These are phyloP conservation scores for Cyprinella venusta DNA, from an alignment of 2,797 vertebrate species.

Conservation along the genomic window DNA sequence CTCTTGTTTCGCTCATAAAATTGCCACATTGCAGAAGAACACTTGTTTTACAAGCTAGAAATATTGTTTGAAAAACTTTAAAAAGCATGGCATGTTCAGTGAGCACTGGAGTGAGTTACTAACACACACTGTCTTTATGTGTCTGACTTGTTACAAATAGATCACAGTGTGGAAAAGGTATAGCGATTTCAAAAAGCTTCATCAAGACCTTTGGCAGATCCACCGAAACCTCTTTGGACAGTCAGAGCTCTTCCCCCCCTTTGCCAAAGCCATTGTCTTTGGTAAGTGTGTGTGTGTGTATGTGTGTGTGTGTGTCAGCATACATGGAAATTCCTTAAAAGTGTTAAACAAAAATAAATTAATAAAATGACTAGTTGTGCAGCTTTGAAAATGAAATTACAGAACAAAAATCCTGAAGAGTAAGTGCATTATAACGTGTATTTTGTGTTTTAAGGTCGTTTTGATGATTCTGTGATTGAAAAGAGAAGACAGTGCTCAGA, in stretches of 20 bases:
- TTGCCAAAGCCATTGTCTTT: conserved; percentile 97
- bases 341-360: background rate
- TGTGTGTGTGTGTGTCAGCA: conserved; percentile 9
- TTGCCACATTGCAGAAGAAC: background rate
- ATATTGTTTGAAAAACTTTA: background rate
- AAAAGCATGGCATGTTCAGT: background rate
- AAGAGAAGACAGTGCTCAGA: conserved; percentile 96
- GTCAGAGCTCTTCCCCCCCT: conserved; percentile 95
- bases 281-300: conserved; percentile 79
- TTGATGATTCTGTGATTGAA: conserved; percentile 94
- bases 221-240: conserved; percentile 91
- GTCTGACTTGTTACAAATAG: conserved; percentile 74
- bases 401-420: background rate
- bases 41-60: background rate
- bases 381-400: background rate
- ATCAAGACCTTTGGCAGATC: conserved; percentile 95
- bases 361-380: background rate
- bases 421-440: background rate
- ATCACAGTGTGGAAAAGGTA: conserved; percentile 98
- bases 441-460: conserved; percentile 81
- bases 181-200: conserved; percentile 97
- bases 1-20: background rate
- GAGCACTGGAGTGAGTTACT: background rate
- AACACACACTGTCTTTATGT: background rate
- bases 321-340: background rate